Evolutionary conservation across 1,140 invertebrate genomes (phyloP).

Genomic region (Neodiprion fabricii): DNA sequence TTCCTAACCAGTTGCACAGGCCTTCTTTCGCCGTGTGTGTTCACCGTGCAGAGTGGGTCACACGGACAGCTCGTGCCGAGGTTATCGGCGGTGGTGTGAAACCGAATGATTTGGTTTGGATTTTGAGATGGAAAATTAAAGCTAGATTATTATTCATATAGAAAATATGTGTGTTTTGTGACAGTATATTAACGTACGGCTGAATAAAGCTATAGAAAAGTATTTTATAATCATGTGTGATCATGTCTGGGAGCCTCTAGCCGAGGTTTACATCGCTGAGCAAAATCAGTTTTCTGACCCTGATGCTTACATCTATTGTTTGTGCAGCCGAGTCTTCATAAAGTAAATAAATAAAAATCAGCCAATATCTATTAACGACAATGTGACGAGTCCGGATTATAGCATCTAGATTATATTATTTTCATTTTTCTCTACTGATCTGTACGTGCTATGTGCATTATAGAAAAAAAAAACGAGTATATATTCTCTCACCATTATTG

Average conservation of each 20-base stretch:
- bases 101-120: too few species aligned
- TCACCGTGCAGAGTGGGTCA: too few species aligned
- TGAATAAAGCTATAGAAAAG: slow-evolving; percentile 15
- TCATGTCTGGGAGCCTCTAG: slow-evolving; percentile 53
- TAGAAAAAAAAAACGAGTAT: background rate
- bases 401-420: background rate
- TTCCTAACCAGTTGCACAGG: too few species aligned
- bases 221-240: slow-evolving; percentile 45
- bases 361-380: background rate
- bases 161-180: slow-evolving; percentile 39
- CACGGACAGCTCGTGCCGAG: too few species aligned
- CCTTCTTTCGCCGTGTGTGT: too few species aligned
- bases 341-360: slow-evolving; percentile 22
- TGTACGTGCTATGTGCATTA: too few species aligned
- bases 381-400: background rate
- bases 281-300: slow-evolving; percentile 38
- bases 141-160: too few species aligned
- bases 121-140: too few species aligned
- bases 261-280: slow-evolving; percentile 53
- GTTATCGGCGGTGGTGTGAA: too few species aligned
- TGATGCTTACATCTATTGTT: slow-evolving; percentile 45
- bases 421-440: background rate
- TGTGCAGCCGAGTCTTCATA: slow-evolving; percentile 36
- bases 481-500: slow-evolving; percentile 1
- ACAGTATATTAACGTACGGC: slow-evolving; percentile 25